Conservation (phyloP, 2,113 vertebrate species). For the Suricata suricatta region DNA sequence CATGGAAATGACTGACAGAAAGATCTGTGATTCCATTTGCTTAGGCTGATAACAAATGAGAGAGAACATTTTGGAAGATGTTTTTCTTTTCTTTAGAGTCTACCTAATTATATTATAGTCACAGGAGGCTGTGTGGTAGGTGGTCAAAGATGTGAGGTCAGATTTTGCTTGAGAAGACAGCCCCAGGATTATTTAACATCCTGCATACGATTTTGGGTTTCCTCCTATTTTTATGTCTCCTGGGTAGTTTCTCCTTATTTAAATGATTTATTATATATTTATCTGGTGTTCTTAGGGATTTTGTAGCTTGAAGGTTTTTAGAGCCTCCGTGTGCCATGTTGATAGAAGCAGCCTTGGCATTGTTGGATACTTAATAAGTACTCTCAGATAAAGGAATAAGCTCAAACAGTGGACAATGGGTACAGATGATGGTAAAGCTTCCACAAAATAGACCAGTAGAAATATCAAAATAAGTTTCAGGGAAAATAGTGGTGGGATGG, state of each 20-base stretch:
- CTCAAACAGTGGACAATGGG: neutral
- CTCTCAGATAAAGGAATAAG: neutral
- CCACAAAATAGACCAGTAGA: neutral
- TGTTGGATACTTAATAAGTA: neutral
- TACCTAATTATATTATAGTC: neutral
- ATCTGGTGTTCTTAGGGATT: neutral
- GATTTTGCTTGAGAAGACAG: neutral
- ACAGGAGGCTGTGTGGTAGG: neutral
- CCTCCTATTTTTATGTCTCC: neutral
- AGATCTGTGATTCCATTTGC: neutral
- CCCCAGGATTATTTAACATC: neutral
- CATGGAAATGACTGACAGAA: neutral
- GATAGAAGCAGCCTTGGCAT: neutral
- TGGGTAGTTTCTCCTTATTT: neutral
- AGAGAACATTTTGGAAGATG: neutral
- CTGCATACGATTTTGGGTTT: neutral
- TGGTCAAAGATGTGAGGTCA: neutral
- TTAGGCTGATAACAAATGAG: neutral
- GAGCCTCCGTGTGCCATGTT: neutral
- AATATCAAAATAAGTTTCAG: neutral
- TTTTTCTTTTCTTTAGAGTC: neutral
- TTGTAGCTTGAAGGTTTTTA: neutral
- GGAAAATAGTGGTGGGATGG: rapidly evolving
- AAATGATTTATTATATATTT: neutral
- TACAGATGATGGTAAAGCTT: neutral